phyloP scores from a whole-genome alignment of 1,140 invertebrate species.

The Branchinecta lynchi region DNA sequence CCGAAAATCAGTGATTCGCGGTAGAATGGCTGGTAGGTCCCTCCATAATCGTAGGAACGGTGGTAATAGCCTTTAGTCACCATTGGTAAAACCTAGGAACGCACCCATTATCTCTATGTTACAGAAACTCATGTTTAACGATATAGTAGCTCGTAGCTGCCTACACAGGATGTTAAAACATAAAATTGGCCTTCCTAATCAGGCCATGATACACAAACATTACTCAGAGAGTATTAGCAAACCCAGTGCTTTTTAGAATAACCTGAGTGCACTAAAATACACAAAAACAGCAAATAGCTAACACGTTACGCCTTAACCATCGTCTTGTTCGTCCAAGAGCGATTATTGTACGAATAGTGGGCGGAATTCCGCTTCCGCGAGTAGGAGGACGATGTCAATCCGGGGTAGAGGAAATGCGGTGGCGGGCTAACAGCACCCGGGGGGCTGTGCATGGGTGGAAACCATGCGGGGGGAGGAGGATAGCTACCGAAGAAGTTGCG shows the following conservation, averaged over 20 bases:
- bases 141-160: neutral
- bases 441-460: neutral
- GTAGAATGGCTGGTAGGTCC: too few species aligned
- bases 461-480: neutral
- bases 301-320: neutral
- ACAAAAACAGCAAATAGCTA: neutral
- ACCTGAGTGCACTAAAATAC: neutral
- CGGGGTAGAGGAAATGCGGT: neutral
- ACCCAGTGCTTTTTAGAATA: neutral
- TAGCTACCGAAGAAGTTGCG: constrained; percentile 6
- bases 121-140: neutral
- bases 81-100: too few species aligned
- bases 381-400: neutral
- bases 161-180: neutral
- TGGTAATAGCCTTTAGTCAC: too few species aligned
- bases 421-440: neutral
- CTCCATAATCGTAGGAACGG: too few species aligned
- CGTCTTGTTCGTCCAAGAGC: neutral
- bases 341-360: constrained; percentile 1
- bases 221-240: neutral
- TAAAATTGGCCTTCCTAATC: neutral
- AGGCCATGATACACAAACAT: neutral
- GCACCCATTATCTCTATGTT: neutral
- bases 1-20: too few species aligned
- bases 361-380: neutral